These are phyloP conservation scores for Monochamus alternatus DNA, from an alignment of 2,888 invertebrate genomes.

Conservation along the genomic window DNA sequence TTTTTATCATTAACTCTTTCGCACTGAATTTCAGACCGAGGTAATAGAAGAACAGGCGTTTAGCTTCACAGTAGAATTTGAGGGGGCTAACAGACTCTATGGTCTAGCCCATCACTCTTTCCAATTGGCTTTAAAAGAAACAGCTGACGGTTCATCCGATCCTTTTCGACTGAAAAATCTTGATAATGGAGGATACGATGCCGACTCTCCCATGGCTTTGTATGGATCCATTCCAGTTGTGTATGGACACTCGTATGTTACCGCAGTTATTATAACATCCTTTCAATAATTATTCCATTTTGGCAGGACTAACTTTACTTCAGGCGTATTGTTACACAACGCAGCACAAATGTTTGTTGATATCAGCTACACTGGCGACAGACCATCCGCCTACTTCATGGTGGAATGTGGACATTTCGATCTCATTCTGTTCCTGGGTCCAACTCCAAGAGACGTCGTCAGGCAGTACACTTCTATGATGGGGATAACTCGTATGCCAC, in stretches of 20 bases:
- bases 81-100: constrained; percentile 49
- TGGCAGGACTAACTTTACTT: constrained; percentile 40
- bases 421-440: constrained; percentile 91
- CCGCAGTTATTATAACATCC: too few relatives aligned
- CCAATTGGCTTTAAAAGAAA: constrained; percentile 85
- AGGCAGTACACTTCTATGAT: constrained; percentile 89
- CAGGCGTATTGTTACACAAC: constrained; percentile 78
- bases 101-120: constrained; percentile 95
- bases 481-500: constrained; percentile 90
- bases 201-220: constrained; percentile 85
- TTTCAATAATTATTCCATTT: background rate
- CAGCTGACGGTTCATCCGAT: constrained; percentile 79
- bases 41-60: constrained; percentile 45
- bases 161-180: constrained; percentile 95
- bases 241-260: constrained; percentile 86
- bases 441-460: constrained; percentile 86
- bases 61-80: constrained; percentile 55
- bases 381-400: constrained; percentile 86
- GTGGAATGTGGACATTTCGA: constrained; percentile 95
- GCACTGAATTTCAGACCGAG: too few relatives aligned
- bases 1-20: background rate
- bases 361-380: constrained; percentile 73
- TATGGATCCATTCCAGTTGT: constrained; percentile 85
- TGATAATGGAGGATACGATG: constrained; percentile 87
- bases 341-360: constrained; percentile 98